phyloP scores from a whole-genome alignment of 2,797 vertebrate species.

The Sparidentex hasta region DNA sequence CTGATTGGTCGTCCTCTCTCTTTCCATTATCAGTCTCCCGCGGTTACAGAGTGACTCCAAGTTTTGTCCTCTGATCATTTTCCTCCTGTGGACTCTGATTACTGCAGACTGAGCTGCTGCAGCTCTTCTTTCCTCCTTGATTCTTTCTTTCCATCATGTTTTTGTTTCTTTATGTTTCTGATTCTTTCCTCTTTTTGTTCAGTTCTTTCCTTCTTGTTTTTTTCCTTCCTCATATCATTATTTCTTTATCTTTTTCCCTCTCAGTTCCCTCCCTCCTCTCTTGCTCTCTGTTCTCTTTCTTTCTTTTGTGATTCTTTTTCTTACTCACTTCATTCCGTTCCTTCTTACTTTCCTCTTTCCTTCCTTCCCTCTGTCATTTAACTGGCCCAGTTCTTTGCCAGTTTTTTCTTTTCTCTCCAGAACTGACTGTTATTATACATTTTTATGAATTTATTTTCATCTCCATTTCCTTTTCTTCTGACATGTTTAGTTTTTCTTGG shows the following conservation, averaged over 20 bases:
- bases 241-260: background rate
- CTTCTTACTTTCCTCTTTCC: background rate
- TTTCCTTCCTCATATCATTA: background rate
- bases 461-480: background rate
- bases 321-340: background rate
- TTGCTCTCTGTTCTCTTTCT: background rate
- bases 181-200: background rate
- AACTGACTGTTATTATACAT: background rate
- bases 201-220: background rate
- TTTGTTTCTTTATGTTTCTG: background rate
- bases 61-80: slow-evolving; percentile 54
- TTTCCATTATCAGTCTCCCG: slow-evolving; percentile 57
- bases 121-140: background rate
- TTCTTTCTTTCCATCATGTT: background rate
- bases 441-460: background rate
- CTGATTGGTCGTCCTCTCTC: slow-evolving; percentile 70
- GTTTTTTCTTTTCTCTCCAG: background rate
- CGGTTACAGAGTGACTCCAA: slow-evolving; percentile 55
- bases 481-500: background rate
- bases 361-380: background rate
- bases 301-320: background rate
- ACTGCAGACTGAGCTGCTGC: slow-evolving; percentile 3
- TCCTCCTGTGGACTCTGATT: slow-evolving; percentile 55
- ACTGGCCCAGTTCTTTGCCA: background rate
- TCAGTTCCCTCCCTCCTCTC: background rate